A percentile compares a stretch with the other conserved stretches of the same genome.
phyloP scores from a whole-genome alignment of 2,888 invertebrate genomes.

The Trissolcus japonicus region DNA sequence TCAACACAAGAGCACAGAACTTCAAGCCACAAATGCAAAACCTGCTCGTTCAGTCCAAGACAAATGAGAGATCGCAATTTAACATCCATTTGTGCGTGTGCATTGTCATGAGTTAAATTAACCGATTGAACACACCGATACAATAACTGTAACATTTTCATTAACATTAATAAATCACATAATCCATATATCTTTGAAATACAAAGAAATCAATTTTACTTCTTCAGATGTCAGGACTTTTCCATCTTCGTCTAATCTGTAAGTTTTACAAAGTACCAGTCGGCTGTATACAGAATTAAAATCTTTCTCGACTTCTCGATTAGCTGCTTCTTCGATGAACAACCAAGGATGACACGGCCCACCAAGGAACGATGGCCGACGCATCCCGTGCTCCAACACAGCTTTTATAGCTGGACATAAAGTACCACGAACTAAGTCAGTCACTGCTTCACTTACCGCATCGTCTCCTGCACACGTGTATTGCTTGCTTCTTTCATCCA shows the following conservation, averaged over 20 bases:
- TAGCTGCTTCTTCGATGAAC: conserved; percentile 98
- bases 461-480: conserved; percentile 97
- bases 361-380: conserved; percentile 89
- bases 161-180: neutral
- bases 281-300: conserved; percentile 98
- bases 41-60: conserved; percentile 97
- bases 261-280: conserved; percentile 97
- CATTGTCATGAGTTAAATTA: conserved; percentile 96
- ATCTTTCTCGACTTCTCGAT: conserved; percentile 96
- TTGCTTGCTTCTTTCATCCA: conserved; percentile 95
- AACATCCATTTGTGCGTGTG: conserved; percentile 99
- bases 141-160: conserved; percentile 78
- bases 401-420: conserved; percentile 95
- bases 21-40: conserved; percentile 98
- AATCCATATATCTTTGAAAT: too few species aligned
- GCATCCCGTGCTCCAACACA: conserved; percentile 96
- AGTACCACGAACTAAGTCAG: conserved; percentile 95
- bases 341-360: conserved; percentile 99
- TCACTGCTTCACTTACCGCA: conserved; percentile 96
- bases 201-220: conserved; percentile 74
- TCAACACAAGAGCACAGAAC: conserved; percentile 96
- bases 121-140: conserved; percentile 97
- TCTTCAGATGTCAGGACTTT: conserved; percentile 99
- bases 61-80: conserved; percentile 96
- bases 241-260: conserved; percentile 98